Percentiles rank a stretch among this genome's conserved stretches.
These are phyloP conservation scores for Acrobeloides nanus DNA, from an alignment of 2,888 invertebrate species.

Conservation along the genomic window DNA sequence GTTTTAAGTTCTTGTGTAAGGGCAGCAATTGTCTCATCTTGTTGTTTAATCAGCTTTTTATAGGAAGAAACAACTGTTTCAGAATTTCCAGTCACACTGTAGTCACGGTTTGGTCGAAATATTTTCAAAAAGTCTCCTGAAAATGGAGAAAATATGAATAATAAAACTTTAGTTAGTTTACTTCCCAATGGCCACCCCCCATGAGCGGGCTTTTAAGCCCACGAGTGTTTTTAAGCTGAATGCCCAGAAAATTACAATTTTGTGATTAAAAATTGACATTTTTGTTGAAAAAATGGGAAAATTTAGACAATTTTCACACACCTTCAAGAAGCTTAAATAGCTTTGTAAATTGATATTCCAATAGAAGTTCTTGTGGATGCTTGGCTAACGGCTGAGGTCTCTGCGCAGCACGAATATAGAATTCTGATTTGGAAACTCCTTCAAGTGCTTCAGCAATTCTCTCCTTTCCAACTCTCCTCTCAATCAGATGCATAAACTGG, in stretches of 20 bases:
- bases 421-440: slow-evolving; percentile 77
- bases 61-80: slow-evolving; percentile 58
- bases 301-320: too few species aligned
- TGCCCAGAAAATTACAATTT: too few species aligned
- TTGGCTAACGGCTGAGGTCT: slow-evolving; percentile 79
- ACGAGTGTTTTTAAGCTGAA: too few species aligned
- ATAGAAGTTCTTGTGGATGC: slow-evolving; percentile 69
- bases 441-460: slow-evolving; percentile 75
- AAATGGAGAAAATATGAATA: neutral
- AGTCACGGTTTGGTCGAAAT: slow-evolving; percentile 53
- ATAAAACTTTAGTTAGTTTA: slow-evolving; percentile 2
- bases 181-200: too few species aligned
- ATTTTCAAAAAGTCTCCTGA: slow-evolving; percentile 30
- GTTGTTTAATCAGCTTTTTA: slow-evolving; percentile 72
- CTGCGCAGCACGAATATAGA: slow-evolving; percentile 82
- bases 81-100: slow-evolving; percentile 40
- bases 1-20: slow-evolving; percentile 40
- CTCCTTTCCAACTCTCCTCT: slow-evolving; percentile 82
- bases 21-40: slow-evolving; percentile 59
- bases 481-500: slow-evolving; percentile 46
- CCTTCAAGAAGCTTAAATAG: slow-evolving; percentile 64
- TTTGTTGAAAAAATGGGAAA: too few species aligned
- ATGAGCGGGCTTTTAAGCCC: too few species aligned
- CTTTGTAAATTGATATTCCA: slow-evolving; percentile 90
- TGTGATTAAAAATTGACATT: too few species aligned